Evolutionary conservation across 2,113 vertebrate species (phyloP).

Genomic region (Nannospalax galili): DNA sequence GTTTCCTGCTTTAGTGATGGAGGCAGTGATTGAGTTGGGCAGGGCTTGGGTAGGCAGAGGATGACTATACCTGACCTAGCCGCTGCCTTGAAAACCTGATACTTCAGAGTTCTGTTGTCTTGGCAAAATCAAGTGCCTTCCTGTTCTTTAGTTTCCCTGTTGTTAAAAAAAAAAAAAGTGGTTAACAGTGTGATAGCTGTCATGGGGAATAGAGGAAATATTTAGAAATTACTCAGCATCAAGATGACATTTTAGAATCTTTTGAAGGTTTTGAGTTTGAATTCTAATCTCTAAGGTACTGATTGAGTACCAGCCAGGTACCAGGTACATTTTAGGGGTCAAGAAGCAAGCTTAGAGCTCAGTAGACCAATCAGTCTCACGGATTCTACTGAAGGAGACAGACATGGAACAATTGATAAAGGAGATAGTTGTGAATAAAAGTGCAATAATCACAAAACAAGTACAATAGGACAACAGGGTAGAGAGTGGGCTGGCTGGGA

Average conservation of each 20-base stretch:
- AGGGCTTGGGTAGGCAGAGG: no score
- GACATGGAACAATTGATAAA: not conserved
- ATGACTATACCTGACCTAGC: rapidly evolving
- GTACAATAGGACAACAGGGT: rapidly evolving
- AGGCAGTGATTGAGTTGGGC: no score
- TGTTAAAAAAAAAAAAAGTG: not conserved
- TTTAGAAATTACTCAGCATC: not conserved
- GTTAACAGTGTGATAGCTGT: no score
- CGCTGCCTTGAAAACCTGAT: not conserved
- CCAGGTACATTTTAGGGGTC: not conserved
- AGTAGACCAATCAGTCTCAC: not conserved
- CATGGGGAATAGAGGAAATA: not conserved
- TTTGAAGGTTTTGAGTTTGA: not conserved
- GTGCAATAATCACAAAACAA: not conserved
- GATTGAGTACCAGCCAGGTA: not conserved
- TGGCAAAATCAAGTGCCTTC: not conserved
- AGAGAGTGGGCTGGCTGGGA: not conserved
- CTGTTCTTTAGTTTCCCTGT: not conserved
- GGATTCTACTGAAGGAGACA: not conserved
- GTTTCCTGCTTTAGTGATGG: not conserved
- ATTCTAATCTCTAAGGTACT: not conserved
- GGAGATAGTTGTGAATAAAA: no score
- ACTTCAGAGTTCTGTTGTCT: rapidly evolving
- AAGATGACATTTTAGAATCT: rapidly evolving
- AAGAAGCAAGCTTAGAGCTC: not conserved